Base-by-base conservation (phyloP, 2,113 vertebrate species). In the Microtus richardsoni region DNA sequence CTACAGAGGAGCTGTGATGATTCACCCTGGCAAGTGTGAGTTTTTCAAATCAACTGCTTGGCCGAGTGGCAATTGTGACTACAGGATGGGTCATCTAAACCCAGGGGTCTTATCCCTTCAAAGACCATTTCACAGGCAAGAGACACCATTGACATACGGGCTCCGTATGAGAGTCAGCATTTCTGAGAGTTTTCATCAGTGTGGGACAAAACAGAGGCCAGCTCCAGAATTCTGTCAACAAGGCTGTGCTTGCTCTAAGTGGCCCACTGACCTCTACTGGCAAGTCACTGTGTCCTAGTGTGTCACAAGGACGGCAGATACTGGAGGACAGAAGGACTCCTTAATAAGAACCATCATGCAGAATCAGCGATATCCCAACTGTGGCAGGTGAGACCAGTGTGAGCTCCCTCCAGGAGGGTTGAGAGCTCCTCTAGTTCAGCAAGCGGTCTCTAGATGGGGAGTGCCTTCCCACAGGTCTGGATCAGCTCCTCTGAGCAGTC, bases 21-120 rank as follows among this genome's bases (percentile, higher is more conserved):
- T 10, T 14, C 21, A 1, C 21, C 68, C 14, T 0, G 62, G 24
- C 54, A 24, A n/a, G 24, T 10, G 24, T 28, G 36, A 83, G n/a
- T 24, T 41, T 60, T 0, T 16, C 1, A 4, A 0, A 4, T 0
- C 0, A 12, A 16, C 36, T 10, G 30, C 39, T 41, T n/a, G 0
- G 54, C 1, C 0, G 9, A 39, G 41, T 0, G 54, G 92, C 30
- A 44, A 54, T n/a, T 36, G 54, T 60, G 71, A 80, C 9, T 19
- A 36, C 5, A 2, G 82, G 80, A 88, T 16, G 73, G 79, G 19
- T 5, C 21, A 44, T 6, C 2, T 30, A 9, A 39, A 74, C 83
- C 4, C 41, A 19, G 0, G 3, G 30, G 12, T 13, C 64, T 44
- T 5, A 36, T 6, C 77, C 30, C 19, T 17, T 19, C 39, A 17